phyloP scores from a whole-genome alignment of 2,113 vertebrate genomes.

The Percopsis transmontana region DNA sequence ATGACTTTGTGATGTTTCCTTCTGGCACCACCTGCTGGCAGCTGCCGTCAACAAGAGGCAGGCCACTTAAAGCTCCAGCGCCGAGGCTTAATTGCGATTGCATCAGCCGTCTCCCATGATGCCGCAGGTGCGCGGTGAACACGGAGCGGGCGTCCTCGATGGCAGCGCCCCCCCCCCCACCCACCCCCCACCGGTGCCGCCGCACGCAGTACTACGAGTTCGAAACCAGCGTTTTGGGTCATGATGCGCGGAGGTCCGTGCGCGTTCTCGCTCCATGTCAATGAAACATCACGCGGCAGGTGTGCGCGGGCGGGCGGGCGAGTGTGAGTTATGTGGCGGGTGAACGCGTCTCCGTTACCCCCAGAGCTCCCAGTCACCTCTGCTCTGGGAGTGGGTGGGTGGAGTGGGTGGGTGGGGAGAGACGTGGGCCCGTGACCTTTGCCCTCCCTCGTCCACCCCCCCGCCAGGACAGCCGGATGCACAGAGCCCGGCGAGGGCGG shows the following conservation, averaged over 20 bases:
- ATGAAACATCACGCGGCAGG: slow-evolving; percentile 65
- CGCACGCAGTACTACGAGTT: background rate
- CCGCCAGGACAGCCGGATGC: slow-evolving; percentile 15
- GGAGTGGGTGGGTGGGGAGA: slow-evolving; percentile 47
- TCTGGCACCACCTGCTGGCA: slow-evolving; percentile 75
- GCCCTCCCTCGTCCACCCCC: slow-evolving; percentile 20
- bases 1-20: slow-evolving; percentile 58
- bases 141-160: slow-evolving; percentile 19
- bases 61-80: slow-evolving; percentile 34
- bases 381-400: slow-evolving; percentile 14
- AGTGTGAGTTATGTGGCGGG: too few species aligned
- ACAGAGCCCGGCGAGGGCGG: slow-evolving; percentile 21
- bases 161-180: background rate
- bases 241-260: slow-evolving; percentile 53
- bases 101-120: slow-evolving; percentile 72
- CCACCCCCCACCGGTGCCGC: background rate
- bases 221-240: slow-evolving; percentile 24
- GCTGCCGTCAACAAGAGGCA: slow-evolving; percentile 60
- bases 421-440: slow-evolving; percentile 55
- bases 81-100: slow-evolving; percentile 70
- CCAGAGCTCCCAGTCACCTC: slow-evolving; percentile 61
- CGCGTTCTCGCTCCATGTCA: slow-evolving; percentile 57
- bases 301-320: too few species aligned
- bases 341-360: slow-evolving; percentile 64
- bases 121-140: slow-evolving; percentile 40